A percentile compares a stretch with the other conserved stretches of the same genome.
phyloP scores from a whole-genome alignment of 2,797 vertebrate genomes.

The Sebastes steindachneri region DNA sequence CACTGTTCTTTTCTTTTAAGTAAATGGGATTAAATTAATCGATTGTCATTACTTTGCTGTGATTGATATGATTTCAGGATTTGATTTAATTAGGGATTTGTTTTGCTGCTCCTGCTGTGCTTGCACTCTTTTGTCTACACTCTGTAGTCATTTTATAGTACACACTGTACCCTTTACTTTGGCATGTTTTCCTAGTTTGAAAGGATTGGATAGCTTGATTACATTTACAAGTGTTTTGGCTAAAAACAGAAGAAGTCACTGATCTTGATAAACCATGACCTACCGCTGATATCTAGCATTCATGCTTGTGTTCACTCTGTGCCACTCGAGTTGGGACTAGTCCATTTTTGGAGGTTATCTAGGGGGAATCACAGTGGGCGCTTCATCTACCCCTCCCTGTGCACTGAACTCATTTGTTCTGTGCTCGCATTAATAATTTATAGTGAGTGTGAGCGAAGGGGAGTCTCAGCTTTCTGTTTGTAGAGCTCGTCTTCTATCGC shows the following conservation, averaged over 20 bases:
- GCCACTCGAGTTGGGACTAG: slow-evolving; percentile 8
- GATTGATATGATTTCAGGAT: neutral
- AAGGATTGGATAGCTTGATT: neutral
- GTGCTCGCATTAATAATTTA: slow-evolving; percentile 71
- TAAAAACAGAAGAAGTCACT: neutral
- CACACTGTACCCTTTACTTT: neutral
- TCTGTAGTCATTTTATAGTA: neutral
- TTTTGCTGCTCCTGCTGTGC: neutral
- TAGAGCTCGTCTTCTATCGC: slow-evolving; percentile 38
- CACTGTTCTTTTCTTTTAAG: too few relatives aligned
- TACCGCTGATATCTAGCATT: neutral
- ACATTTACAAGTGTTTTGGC: neutral
- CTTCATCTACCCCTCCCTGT: slow-evolving; percentile 55
- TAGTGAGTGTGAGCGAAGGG: slow-evolving; percentile 42
- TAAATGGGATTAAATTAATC: neutral
- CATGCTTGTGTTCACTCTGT: slow-evolving; percentile 12
- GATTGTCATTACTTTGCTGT: neutral
- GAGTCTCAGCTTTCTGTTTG: slow-evolving; percentile 55
- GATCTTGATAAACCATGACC: slow-evolving; percentile 16
- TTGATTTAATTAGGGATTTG: neutral
- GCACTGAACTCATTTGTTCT: slow-evolving; percentile 70
- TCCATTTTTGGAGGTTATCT: slow-evolving; percentile 64
- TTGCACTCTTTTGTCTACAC: neutral
- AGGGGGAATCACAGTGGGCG: slow-evolving; percentile 34
- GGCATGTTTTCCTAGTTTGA: neutral